These are phyloP conservation scores for Melanogrammus aeglefinus DNA, from an alignment of 2,797 vertebrate species.

Conservation along the genomic window DNA sequence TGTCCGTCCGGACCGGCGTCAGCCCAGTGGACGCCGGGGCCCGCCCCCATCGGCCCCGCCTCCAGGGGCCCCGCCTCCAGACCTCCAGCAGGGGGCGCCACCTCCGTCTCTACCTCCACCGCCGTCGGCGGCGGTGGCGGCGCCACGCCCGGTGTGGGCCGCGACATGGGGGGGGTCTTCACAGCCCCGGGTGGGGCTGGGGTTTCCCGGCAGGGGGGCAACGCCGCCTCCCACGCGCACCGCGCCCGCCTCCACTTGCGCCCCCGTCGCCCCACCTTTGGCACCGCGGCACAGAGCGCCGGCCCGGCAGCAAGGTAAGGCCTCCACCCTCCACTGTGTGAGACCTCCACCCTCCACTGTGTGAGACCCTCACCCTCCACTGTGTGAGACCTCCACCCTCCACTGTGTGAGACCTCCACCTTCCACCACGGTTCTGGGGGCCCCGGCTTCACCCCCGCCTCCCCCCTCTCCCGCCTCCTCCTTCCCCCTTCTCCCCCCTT, in stretches of 20 bases:
- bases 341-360: too few relatives aligned
- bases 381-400: too few relatives aligned
- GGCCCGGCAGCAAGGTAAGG: slow-evolving; percentile 75
- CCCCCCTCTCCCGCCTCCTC: too few relatives aligned
- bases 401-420: too few relatives aligned
- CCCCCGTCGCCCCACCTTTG: slow-evolving; percentile 39
- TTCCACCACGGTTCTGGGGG: too few relatives aligned
- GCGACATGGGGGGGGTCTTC: slow-evolving; percentile 54
- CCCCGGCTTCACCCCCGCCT: too few relatives aligned
- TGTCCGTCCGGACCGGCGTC: slow-evolving; percentile 56
- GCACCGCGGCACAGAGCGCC: slow-evolving; percentile 53
- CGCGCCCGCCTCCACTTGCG: slow-evolving; percentile 43
- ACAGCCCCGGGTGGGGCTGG: slow-evolving; percentile 37
- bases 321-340: background rate
- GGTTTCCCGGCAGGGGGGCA: slow-evolving; percentile 42
- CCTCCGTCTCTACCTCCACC: background rate
- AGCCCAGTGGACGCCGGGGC: slow-evolving; percentile 26
- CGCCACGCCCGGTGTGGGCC: slow-evolving; percentile 16
- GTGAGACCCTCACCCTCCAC: too few relatives aligned
- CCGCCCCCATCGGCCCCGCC: slow-evolving; percentile 2
- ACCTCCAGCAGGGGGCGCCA: slow-evolving; percentile 15
- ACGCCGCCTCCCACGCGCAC: slow-evolving; percentile 59
- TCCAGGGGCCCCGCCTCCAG: slow-evolving; percentile 11
- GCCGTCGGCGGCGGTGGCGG: background rate
- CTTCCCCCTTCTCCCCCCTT: too few relatives aligned